These are phyloP conservation scores for Zoroaster sp. DNA, from an alignment of 53 echinoderm and acorn worm species.

Conservation along the genomic window DNA sequence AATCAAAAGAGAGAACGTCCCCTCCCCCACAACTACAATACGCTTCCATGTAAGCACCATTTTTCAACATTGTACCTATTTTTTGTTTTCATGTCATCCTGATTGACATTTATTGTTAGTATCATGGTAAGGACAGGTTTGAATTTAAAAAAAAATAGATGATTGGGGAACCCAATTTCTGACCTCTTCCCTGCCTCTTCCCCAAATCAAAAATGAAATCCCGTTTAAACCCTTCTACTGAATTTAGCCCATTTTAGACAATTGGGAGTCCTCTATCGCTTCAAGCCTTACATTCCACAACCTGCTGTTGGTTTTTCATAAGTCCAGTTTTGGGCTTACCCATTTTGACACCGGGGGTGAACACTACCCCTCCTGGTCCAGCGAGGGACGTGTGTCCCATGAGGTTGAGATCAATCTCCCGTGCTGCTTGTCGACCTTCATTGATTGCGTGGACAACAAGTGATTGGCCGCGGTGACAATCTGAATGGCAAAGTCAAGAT, in stretches of 20 bases:
- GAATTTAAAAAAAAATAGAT: not conserved
- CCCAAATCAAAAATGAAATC: not conserved
- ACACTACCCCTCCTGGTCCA: conserved; percentile 95
- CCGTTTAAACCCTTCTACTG: not conserved
- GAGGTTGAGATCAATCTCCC: conserved; percentile 91
- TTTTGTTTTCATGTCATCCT: too few relatives aligned
- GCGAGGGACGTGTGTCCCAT: conserved; percentile 93
- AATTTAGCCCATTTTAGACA: not conserved
- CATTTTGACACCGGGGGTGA: conserved; percentile 71
- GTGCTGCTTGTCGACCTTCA: conserved; percentile 98
- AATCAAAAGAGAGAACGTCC: too few relatives aligned
- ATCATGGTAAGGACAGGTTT: not conserved
- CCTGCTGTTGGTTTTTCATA: not conserved
- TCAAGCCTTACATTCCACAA: conserved; percentile 31
- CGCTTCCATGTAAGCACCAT: too few relatives aligned
- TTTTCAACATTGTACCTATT: too few relatives aligned
- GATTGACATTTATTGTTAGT: not conserved
- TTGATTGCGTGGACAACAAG: conserved; percentile 98
- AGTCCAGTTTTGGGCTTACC: conserved; percentile 39
- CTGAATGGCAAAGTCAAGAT: too few relatives aligned
- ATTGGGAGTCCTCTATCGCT: not conserved
- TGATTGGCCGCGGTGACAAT: conserved; percentile 96
- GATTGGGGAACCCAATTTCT: too few relatives aligned
- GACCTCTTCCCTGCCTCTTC: too few relatives aligned
- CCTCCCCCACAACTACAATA: too few relatives aligned